phyloP scores from a whole-genome alignment of 2,797 vertebrate species.

The Enteromius afrohamiltoni region DNA sequence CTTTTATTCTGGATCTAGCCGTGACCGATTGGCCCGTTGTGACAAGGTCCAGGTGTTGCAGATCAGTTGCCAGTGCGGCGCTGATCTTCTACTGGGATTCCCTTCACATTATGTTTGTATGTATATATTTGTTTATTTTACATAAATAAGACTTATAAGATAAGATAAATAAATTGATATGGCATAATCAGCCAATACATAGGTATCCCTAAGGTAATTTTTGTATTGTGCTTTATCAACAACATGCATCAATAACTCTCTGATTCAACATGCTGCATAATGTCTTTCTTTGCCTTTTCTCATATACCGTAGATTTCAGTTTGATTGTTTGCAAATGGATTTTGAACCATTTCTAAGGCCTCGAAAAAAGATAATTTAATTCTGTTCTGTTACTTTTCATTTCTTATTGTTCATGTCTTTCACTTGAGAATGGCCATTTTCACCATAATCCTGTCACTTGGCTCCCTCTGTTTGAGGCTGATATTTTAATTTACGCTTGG shows the following conservation, averaged over 20 bases:
- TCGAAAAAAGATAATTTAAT: constrained; percentile 8
- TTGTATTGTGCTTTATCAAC: background rate
- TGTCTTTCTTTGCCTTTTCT: background rate
- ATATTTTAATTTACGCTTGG: constrained; percentile 71
- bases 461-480: constrained; percentile 65
- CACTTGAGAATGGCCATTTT: constrained; percentile 63
- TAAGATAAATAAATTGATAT: background rate
- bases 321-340: background rate
- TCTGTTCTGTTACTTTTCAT: constrained; percentile 21
- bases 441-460: constrained; percentile 70
- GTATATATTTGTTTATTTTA: background rate
- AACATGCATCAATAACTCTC: background rate
- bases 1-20: too few relatives aligned
- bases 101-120: too few relatives aligned
- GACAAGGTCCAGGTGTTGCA: too few relatives aligned
- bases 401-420: constrained; percentile 60
- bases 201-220: too few relatives aligned
- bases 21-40: too few relatives aligned
- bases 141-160: background rate
- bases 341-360: constrained; percentile 15
- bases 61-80: too few relatives aligned
- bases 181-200: background rate
- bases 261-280: background rate
- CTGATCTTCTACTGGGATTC: too few relatives aligned
- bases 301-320: background rate